Percentiles rank a stretch among this genome's conserved stretches.
Conservation (phyloP, 1,140 invertebrate species). For the Euura saliciscinereae region DNA sequence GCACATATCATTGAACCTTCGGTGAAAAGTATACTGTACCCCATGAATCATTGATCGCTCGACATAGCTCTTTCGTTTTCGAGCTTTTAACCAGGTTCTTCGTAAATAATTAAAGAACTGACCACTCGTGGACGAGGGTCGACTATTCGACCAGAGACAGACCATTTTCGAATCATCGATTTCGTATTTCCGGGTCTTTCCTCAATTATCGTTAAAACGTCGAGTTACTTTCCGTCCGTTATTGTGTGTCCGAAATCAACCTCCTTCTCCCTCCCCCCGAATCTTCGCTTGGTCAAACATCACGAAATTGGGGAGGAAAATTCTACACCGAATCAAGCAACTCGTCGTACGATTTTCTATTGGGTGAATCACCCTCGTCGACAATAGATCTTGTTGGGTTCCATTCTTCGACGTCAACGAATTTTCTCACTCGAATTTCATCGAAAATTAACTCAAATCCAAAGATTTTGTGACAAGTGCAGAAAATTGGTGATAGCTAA, state of each 20-base stretch:
- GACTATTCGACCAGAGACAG: not conserved
- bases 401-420: too few species aligned
- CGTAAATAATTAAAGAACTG: not conserved
- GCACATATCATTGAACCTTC: not conserved
- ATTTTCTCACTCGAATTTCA: too few species aligned
- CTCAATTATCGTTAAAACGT: not conserved
- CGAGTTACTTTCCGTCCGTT: not conserved
- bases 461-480: too few species aligned
- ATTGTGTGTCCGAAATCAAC: not conserved
- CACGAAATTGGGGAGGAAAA: too few species aligned
- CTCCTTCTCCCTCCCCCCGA: not conserved
- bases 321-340: too few species aligned
- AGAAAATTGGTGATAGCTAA: too few species aligned
- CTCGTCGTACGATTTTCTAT: too few species aligned
- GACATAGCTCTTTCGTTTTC: conserved; percentile 1
- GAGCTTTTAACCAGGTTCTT: not conserved
- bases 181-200: not conserved
- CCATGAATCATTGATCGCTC: not conserved
- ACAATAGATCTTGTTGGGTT: too few species aligned
- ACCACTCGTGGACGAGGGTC: not conserved
- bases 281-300: not conserved
- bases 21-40: not conserved
- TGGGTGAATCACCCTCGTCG: too few species aligned
- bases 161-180: not conserved
- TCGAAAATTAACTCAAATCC: too few species aligned